Percentiles rank a stretch among this genome's conserved stretches.
phyloP scores from a whole-genome alignment of 2,797 vertebrate genomes.

The Enteromius afrohamiltoni region DNA sequence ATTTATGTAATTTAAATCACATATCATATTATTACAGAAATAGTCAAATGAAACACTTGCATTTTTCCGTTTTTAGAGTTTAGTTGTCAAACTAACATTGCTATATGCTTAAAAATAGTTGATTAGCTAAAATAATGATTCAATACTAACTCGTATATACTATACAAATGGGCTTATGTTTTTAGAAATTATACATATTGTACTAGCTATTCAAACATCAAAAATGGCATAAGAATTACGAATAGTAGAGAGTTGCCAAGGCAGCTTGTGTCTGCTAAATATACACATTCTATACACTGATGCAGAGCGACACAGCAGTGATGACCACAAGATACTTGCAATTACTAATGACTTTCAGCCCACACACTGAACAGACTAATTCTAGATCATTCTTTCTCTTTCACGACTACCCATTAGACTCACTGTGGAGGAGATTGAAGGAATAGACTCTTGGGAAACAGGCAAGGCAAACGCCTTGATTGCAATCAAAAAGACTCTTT shows the following conservation, averaged over 20 bases:
- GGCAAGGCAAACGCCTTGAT: conserved; percentile 18
- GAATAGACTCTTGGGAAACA: conserved; percentile 34
- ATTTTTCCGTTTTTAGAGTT: not conserved
- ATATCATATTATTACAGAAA: not conserved
- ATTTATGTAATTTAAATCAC: conserved; percentile 2
- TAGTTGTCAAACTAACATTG: not conserved
- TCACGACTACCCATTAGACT: conserved; percentile 25
- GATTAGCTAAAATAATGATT: not conserved
- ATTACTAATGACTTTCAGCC: conserved; percentile 44
- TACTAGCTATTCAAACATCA: not conserved
- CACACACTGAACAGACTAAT: conserved; percentile 24
- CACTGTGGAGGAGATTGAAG: conserved; percentile 7
- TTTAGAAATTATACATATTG: not conserved
- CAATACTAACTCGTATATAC: not conserved
- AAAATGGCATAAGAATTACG: not conserved
- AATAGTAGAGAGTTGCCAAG: not conserved
- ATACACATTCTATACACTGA: conserved; percentile 1
- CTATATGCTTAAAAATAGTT: not conserved
- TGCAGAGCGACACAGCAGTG: conserved; percentile 19
- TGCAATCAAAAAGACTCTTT: conserved; percentile 44
- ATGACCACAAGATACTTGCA: conserved; percentile 16
- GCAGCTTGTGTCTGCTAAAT: not conserved
- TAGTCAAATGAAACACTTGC: not conserved
- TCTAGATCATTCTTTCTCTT: conserved; percentile 29
- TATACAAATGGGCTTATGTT: not conserved